Percentiles rank a stretch among this genome's conserved stretches.
Evolutionary conservation across 2,888 invertebrate species (phyloP).

Genomic region (Tiliacea aurago): DNA sequence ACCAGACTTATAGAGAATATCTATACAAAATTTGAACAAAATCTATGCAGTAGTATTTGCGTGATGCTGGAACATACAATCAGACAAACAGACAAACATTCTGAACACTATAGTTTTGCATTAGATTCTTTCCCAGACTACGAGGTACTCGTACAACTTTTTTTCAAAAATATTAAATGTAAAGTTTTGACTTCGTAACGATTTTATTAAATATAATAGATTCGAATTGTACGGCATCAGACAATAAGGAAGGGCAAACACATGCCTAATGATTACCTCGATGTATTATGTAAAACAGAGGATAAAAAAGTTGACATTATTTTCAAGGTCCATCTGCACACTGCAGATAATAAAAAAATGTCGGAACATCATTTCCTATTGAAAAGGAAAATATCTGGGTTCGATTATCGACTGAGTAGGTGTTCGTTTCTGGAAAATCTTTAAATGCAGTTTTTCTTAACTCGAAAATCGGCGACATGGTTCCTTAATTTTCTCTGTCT

Average conservation of each 20-base stretch:
- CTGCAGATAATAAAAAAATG: constrained; percentile 13
- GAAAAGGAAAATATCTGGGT: neutral
- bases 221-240: constrained; percentile 8
- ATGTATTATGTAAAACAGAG: constrained; percentile 19
- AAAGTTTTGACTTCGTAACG: too few species aligned
- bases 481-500: neutral
- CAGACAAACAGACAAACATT: too few species aligned
- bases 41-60: too few species aligned
- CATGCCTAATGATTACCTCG: constrained; percentile 34
- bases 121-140: too few species aligned
- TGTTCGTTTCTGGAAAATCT: neutral
- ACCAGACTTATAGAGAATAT: too few species aligned
- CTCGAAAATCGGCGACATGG: neutral
- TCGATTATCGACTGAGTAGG: neutral
- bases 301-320: constrained; percentile 39
- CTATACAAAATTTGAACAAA: too few species aligned
- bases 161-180: too few species aligned
- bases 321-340: constrained; percentile 42
- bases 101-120: too few species aligned
- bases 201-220: too few species aligned
- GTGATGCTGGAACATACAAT: too few species aligned
- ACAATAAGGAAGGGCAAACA: constrained; percentile 28
- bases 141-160: too few species aligned
- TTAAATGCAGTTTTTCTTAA: neutral
- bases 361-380: constrained; percentile 17